Evolutionary conservation across 2,113 vertebrate genomes (phyloP).

Genomic region (Pluvianellus socialis): DNA sequence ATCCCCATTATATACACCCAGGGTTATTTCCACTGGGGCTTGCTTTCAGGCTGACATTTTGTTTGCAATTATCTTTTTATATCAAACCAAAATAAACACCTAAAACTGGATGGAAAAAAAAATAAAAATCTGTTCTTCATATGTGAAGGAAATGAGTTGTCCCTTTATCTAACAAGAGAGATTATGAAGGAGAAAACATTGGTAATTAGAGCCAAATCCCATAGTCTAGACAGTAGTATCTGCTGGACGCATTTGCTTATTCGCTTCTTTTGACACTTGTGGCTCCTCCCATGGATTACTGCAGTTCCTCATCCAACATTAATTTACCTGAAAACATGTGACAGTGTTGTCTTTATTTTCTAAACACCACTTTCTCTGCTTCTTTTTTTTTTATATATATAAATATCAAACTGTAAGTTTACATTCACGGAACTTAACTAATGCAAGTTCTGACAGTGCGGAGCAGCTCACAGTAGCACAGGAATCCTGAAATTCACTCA

Average conservation of each 20-base stretch:
- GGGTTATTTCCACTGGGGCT: not conserved
- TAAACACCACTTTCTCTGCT: not conserved
- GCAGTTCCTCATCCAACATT: not conserved
- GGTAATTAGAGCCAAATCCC: conserved; percentile 26
- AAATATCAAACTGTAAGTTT: not conserved
- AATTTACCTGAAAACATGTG: not conserved
- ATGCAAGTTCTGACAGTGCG: not conserved
- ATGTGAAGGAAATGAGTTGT: conserved; percentile 35
- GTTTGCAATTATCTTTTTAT: conserved; percentile 17
- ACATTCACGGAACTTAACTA: not conserved
- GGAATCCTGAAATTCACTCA: not conserved
- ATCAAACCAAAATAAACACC: conserved; percentile 15
- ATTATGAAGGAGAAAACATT: conserved; percentile 35
- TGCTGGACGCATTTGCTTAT: not conserved
- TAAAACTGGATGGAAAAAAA: not conserved
- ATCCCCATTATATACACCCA: not conserved
- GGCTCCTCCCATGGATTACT: not conserved
- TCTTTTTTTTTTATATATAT: not conserved
- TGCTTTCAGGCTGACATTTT: not conserved
- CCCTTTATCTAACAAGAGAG: conserved; percentile 14
- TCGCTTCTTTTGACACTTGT: not conserved
- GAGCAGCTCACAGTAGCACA: not conserved
- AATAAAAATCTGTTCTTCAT: not conserved
- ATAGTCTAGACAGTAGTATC: conserved; percentile 39
- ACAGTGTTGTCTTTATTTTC: not conserved